Evolutionary conservation across 2,888 invertebrate species (phyloP), one percentile per base, ranked within the genome.

Genomic region (Meta bourneti): DNA sequence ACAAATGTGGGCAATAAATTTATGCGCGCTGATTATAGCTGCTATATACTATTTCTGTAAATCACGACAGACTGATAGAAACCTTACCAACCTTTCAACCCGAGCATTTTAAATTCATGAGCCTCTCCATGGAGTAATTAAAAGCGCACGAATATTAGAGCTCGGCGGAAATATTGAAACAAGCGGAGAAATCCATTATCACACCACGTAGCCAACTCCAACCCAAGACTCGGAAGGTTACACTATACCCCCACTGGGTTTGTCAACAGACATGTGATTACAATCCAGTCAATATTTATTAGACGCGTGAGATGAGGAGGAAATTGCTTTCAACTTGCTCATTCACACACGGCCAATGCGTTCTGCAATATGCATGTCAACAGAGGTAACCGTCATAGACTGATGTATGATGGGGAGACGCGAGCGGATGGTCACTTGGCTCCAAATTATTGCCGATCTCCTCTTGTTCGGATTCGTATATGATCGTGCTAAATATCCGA

Each of bases 251-350:
- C 34, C 54, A 6, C 69, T 61, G 48, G 61, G 54, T 75, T 75
- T 88, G 88, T 88, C 88, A 88, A 88, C 88, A 88, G 54, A 7
- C 81, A 69, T 48, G 88, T 88, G 88, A 88, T 88, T 88, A 88
- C 81, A 88, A 81, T 88, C 74, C 81, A 88, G 88, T 81, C 88
- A 88, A 88, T 88, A 88, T 88, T 88, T 88, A 88, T 88, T 88
- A 88, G 81, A 81, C 75, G 75, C 88, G 61, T 72, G 88, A 88
- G 88, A 74, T 80, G 88, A 54, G 88, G 74, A 69, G 81, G 88
- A 88, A 88, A 88, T 88, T 88, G 88, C 88, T 88, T 88, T 74
- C 81, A 75, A 81, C 75, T 81, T 74, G 72, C 74, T 51, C 88
- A 34, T 75, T 81, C 79, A 61, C 72, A 69, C 81, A 72, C 5